A percentile compares a stretch with the other conserved stretches of the same genome.
These are phyloP conservation scores for Rhinogobio ventralis DNA, from an alignment of 2,797 vertebrate genomes.

Conservation along the genomic window DNA sequence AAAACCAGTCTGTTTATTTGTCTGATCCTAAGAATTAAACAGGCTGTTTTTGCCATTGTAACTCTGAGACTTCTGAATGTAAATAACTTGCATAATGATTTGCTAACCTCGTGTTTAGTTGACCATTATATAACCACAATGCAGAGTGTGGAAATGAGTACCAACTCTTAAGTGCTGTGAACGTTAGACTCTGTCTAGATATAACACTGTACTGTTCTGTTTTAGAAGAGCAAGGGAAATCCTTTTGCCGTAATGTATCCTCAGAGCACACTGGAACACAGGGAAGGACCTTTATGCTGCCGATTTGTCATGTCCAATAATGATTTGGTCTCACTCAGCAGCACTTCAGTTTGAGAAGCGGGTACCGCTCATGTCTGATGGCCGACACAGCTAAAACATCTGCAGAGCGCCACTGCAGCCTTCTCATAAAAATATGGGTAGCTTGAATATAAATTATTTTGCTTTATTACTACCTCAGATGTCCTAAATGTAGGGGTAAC, in stretches of 20 bases:
- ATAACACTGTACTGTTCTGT: neutral
- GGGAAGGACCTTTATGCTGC: neutral
- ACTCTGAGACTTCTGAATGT: neutral
- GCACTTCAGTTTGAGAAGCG: neutral
- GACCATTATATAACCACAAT: constrained; percentile 8
- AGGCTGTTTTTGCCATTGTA: neutral
- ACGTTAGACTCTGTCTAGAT: constrained; percentile 1
- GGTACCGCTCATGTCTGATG: neutral
- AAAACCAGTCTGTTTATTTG: neutral
- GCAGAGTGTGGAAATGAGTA: neutral
- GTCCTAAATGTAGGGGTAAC: too few relatives aligned
- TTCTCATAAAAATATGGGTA: constrained; percentile 6
- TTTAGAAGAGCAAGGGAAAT: neutral
- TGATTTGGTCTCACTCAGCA: neutral
- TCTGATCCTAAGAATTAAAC: neutral
- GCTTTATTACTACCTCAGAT: neutral
- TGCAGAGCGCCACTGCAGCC: neutral
- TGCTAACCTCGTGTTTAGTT: neutral
- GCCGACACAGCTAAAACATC: neutral
- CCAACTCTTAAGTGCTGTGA: neutral
- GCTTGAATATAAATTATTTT: neutral
- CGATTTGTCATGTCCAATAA: neutral
- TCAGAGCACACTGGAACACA: constrained; percentile 1
- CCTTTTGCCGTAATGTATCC: neutral
- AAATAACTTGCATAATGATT: constrained; percentile 11